A percentile compares a stretch with the other conserved stretches of the same genome.
Conservation (phyloP, 2,888 invertebrate genomes). For the Diaprepes abbreviatus region DNA sequence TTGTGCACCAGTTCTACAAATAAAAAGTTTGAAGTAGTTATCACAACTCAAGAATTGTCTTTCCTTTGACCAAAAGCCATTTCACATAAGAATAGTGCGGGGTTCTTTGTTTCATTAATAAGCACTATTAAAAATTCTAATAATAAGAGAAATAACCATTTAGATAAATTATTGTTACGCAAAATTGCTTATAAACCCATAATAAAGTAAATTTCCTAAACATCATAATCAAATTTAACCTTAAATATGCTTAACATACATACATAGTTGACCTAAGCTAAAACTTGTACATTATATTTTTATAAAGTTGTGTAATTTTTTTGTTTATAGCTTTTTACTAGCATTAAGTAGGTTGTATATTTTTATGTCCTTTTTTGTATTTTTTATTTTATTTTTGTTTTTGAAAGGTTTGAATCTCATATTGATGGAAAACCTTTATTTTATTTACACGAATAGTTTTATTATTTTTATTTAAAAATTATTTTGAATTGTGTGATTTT, state of each 20-base stretch:
- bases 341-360: conserved; percentile 51
- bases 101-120: no score
- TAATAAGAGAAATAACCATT: no score
- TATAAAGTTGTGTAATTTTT: conserved; percentile 63
- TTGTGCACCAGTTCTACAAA: no score
- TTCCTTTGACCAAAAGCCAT: no score
- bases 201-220: conserved; percentile 13
- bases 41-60: no score
- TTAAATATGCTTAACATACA: conserved; percentile 30
- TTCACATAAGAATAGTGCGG: no score
- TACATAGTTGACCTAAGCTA: conserved; percentile 51
- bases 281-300: conserved; percentile 65
- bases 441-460: neutral
- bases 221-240: conserved; percentile 51
- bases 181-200: conserved; percentile 6
- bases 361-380: conserved; percentile 32
- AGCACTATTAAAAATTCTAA: no score
- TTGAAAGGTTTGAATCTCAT: conserved; percentile 36
- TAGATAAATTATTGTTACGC: neutral
- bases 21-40: no score
- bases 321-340: conserved; percentile 61
- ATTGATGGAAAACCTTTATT: neutral
- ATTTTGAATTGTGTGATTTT: neutral
- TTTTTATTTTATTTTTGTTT: conserved; percentile 8
- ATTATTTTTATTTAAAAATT: no score